Evolutionary conservation across 2,888 invertebrate species (phyloP), one percentile per base, ranked within the genome.

Genomic region (Liposcelis brunnea): DNA sequence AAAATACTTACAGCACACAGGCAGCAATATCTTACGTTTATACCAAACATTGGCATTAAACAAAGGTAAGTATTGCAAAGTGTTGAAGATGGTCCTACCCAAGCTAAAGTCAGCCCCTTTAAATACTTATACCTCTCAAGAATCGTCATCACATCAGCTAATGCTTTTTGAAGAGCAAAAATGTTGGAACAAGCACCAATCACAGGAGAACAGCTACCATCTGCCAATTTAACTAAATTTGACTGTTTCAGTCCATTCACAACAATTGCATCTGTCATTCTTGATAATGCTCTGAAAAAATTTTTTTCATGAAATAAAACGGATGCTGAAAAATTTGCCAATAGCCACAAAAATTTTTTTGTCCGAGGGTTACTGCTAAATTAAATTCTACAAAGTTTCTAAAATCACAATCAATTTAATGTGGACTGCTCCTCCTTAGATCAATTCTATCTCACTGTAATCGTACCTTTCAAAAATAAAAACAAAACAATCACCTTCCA

Each of bases 51-150:
- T 11, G 53, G 53, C 10, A 51, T 31, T 10, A 52, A 34, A 15
- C 42, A 34, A 5, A 50, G 47, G 37, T 52, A 53, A 7, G 53
- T 51, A 38, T 52, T 52, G 2, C 51, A 46, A 18, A 49, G 36
- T 1, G 48, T 43, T 32, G 48, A 45, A 10, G 47, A 37, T 14
- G 47, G 45, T 10, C 52, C 51, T 8, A 52, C 43, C 26, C 43
- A 53, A 14, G 50, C 44, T 11, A 53, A 31, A 11, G 48, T 44
- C 2, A 52, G 18, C 12, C 52, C 47, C 14, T 49, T 33, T 4
- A 53, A 45, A 31, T 44, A 49, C 15, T 48, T 50, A 40, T 50
- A 52, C 18, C 48, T 46, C 42, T 53, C 52, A 15, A 46, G 48
- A 12, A 53, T 32, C 2, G 52, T 50, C n/a, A 53, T 18, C 12